Percentiles rank a stretch among this genome's conserved stretches.
Evolutionary conservation across 2,888 invertebrate species (phyloP).

Genomic region (Drosophila atroscutellata): DNA sequence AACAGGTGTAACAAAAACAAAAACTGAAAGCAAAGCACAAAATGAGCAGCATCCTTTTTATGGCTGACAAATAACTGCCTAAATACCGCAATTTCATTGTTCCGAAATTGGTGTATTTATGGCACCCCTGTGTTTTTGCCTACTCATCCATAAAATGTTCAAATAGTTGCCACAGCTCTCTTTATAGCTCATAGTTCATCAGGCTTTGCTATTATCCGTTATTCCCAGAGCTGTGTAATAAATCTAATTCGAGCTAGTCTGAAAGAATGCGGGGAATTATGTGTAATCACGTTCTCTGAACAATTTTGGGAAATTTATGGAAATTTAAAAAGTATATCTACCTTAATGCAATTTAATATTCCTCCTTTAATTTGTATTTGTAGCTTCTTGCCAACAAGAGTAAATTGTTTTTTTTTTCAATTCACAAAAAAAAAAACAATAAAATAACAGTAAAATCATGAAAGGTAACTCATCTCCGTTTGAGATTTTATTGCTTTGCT

Average conservation of each 20-base stretch:
- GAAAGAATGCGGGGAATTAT: neutral
- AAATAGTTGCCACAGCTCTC: slow-evolving; percentile 22
- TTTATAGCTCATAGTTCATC: slow-evolving; percentile 6
- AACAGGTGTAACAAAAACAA: slow-evolving; percentile 40
- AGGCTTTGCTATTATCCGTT: neutral
- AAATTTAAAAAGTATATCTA: neutral
- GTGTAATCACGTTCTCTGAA: neutral
- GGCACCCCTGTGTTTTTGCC: slow-evolving; percentile 30
- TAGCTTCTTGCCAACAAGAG: neutral
- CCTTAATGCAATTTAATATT: neutral
- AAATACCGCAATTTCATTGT: slow-evolving; percentile 26
- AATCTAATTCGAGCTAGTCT: neutral
- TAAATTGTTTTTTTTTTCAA: neutral
- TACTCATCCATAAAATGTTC: slow-evolving; percentile 28
- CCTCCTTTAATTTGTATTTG: neutral
- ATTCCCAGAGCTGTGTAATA: slow-evolving; percentile 4
- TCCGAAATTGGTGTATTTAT: slow-evolving; percentile 38
- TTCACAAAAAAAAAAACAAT: neutral
- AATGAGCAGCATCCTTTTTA: slow-evolving; percentile 42
- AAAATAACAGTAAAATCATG: neutral
- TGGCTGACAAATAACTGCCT: slow-evolving; percentile 19
- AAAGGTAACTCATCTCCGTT: neutral
- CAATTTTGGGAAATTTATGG: neutral
- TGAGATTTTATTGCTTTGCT: neutral
- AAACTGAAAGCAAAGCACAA: slow-evolving; percentile 18